These are phyloP conservation scores for Drosophila melanica DNA, from an alignment of 1,140 invertebrate species.

Conservation along the genomic window DNA sequence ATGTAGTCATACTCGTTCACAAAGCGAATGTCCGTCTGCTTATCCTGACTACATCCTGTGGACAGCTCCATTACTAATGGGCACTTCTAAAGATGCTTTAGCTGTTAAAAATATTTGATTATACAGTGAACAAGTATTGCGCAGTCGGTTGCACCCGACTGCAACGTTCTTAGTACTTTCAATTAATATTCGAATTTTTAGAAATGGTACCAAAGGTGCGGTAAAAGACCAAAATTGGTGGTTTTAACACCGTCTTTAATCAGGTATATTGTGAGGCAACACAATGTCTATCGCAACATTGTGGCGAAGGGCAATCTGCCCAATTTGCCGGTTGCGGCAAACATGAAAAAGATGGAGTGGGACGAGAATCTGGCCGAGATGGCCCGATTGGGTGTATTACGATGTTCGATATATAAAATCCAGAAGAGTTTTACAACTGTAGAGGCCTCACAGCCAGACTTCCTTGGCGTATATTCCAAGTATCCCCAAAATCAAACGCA, in stretches of 20 bases:
- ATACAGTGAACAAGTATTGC: no score
- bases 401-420: not conserved
- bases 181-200: not conserved
- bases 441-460: constrained; percentile 1
- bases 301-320: constrained; percentile 24
- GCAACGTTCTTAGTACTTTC: no score
- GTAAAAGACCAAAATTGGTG: no score
- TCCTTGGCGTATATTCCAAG: constrained; percentile 12
- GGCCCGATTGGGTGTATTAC: constrained; percentile 5
- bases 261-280: constrained; percentile 15
- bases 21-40: no score
- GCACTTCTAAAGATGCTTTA: no score
- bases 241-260: no score
- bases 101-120: no score
- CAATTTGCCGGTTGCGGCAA: not conserved
- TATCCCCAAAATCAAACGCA: not conserved
- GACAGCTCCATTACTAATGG: no score
- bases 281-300: constrained; percentile 34
- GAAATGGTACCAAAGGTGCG: not conserved
- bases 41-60: no score
- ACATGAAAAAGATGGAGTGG: constrained; percentile 37
- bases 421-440: not conserved
- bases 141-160: no score
- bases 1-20: no score
- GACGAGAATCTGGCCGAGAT: constrained; percentile 19